A percentile compares a stretch with the other conserved stretches of the same genome.
These are phyloP conservation scores for Aphodius granarius DNA, from an alignment of 2,888 invertebrate genomes.

Conservation along the genomic window DNA sequence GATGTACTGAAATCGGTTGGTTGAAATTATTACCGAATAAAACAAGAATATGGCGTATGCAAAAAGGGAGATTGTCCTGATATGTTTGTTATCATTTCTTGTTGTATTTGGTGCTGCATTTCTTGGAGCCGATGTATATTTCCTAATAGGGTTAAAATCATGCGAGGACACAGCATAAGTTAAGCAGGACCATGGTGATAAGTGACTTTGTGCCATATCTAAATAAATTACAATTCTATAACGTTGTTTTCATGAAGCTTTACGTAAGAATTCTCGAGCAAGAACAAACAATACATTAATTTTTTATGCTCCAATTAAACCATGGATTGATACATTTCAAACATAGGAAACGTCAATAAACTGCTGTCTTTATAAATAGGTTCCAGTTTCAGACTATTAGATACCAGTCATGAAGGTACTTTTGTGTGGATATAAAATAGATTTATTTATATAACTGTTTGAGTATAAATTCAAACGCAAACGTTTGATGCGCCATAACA, in stretches of 20 bases:
- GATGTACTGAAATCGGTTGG: too few relatives aligned
- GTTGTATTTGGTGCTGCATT: neutral
- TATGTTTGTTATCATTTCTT: neutral
- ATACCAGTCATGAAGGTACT: constrained; percentile 18
- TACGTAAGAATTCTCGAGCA: neutral
- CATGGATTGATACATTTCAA: neutral
- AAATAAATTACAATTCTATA: neutral
- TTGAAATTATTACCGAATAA: neutral
- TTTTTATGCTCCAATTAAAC: neutral
- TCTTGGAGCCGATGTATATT: neutral
- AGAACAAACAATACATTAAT: neutral
- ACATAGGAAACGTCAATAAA: neutral
- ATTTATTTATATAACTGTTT: constrained; percentile 22
- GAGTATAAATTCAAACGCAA: constrained; percentile 22
- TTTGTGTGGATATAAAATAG: constrained; percentile 19
- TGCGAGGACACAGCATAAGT: neutral
- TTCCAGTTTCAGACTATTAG: neutral
- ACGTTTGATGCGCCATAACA: constrained; percentile 11
- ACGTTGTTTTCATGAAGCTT: neutral
- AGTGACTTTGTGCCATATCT: neutral
- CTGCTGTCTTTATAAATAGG: neutral
- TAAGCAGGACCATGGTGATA: neutral
- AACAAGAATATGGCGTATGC: neutral
- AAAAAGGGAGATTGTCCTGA: neutral
- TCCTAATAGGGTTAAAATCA: neutral